Conservation (phyloP, 2,888 invertebrate genomes). For the Lucinisca nassula region DNA sequence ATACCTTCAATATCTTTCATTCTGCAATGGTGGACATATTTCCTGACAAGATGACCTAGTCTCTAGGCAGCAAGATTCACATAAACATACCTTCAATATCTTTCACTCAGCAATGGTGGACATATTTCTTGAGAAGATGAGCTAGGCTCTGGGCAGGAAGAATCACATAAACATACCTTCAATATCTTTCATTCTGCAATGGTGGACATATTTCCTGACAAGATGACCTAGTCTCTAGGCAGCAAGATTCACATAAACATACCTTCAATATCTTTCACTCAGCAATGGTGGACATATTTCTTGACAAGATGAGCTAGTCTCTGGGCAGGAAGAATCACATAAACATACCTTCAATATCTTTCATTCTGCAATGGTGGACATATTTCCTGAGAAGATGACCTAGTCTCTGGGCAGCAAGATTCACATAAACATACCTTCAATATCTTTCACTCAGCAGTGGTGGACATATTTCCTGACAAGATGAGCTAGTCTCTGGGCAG, state of each 20-base stretch:
- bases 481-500: conserved; percentile 85
- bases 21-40: conserved; percentile 86
- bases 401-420: conserved; percentile 85
- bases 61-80: conserved; percentile 86
- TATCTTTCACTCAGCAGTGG: conserved; percentile 85
- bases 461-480: conserved; percentile 87
- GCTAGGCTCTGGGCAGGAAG: conserved; percentile 86
- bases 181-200: conserved; percentile 85
- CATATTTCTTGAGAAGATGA: conserved; percentile 86
- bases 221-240: conserved; percentile 85
- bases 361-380: conserved; percentile 86
- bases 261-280: conserved; percentile 87
- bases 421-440: conserved; percentile 87
- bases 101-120: conserved; percentile 86
- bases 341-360: conserved; percentile 87
- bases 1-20: conserved; percentile 87
- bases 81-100: conserved; percentile 87
- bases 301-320: conserved; percentile 85
- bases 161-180: conserved; percentile 87
- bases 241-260: conserved; percentile 86
- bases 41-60: conserved; percentile 85
- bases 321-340: conserved; percentile 86
- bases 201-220: conserved; percentile 87
- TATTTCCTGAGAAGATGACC: conserved; percentile 86
- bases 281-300: conserved; percentile 86